Conservation (phyloP, 2,113 vertebrate genomes). For the Amia ocellicauda region DNA sequence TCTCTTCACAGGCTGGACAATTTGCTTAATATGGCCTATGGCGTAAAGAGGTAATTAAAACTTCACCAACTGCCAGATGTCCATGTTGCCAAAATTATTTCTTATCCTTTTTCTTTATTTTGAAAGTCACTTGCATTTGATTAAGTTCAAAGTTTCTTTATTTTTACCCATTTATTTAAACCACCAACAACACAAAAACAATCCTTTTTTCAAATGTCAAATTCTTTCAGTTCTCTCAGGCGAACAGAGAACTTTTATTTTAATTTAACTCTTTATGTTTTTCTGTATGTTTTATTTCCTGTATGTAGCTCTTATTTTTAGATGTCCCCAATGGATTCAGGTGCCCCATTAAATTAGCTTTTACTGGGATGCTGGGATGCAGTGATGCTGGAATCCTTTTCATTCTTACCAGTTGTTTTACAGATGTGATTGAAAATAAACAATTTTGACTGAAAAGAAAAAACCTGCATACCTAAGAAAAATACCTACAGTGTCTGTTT, state of each 20-base stretch:
- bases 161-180: slow-evolving; percentile 39
- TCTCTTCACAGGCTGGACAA: slow-evolving; percentile 99
- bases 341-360: slow-evolving; percentile 52
- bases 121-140: slow-evolving; percentile 63
- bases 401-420: too few relatives aligned
- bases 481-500: too few relatives aligned
- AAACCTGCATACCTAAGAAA: too few relatives aligned
- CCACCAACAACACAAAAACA: background rate
- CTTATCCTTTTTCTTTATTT: slow-evolving; percentile 53
- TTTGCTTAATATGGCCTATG: slow-evolving; percentile 99
- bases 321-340: slow-evolving; percentile 61
- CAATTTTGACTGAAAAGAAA: too few relatives aligned
- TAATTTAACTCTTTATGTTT: slow-evolving; percentile 53
- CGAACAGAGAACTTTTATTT: slow-evolving; percentile 45
- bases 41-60: slow-evolving; percentile 99
- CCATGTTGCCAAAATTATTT: slow-evolving; percentile 91
- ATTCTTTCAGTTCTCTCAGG: slow-evolving; percentile 49
- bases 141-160: slow-evolving; percentile 60
- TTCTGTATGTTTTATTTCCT: slow-evolving; percentile 56
- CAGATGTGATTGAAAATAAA: too few relatives aligned
- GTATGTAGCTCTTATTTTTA: slow-evolving; percentile 55
- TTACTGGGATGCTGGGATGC: too few relatives aligned
- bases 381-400: too few relatives aligned
- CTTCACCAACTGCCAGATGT: slow-evolving; percentile 99
- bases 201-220: slow-evolving; percentile 46